Conservation (phyloP, 2,888 invertebrate genomes). For the Callinectes sapidus region DNA sequence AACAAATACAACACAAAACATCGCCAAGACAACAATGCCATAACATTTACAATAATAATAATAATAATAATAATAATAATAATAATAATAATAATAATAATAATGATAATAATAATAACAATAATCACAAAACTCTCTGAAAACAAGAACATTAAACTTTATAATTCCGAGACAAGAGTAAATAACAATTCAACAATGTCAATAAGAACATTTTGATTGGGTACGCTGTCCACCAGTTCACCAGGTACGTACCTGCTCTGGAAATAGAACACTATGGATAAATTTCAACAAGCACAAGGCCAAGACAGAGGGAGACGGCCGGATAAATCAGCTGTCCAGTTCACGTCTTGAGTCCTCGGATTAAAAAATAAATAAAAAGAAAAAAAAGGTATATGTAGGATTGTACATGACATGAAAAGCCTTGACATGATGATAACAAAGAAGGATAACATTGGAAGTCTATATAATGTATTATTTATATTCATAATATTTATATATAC, state of each 20-base stretch:
- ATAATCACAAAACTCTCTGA: not conserved
- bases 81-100: not conserved
- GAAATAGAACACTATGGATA: not conserved
- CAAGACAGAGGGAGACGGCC: not conserved
- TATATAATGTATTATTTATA: not conserved
- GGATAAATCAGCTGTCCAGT: not conserved
- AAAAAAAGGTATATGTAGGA: not conserved
- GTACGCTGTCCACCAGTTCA: not conserved
- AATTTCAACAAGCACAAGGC: not conserved
- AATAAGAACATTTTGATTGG: not conserved
- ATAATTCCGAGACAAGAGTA: not conserved
- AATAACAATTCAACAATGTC: not conserved
- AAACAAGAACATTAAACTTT: not conserved
- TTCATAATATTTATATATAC: constrained; percentile 31
- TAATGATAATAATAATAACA: not conserved
- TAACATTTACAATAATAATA: not conserved
- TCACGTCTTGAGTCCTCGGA: not conserved
- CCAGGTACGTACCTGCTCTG: not conserved
- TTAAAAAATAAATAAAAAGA: no score
- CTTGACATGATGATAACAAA: not conserved
- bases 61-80: not conserved
- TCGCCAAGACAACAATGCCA: not conserved
- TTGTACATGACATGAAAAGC: not conserved
- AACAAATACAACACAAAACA: not conserved
- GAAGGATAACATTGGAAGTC: not conserved